Evolutionary conservation across 1,140 invertebrate species (phyloP), one percentile per base, ranked within the genome.

Genomic region (Mactra quadrangularis): DNA sequence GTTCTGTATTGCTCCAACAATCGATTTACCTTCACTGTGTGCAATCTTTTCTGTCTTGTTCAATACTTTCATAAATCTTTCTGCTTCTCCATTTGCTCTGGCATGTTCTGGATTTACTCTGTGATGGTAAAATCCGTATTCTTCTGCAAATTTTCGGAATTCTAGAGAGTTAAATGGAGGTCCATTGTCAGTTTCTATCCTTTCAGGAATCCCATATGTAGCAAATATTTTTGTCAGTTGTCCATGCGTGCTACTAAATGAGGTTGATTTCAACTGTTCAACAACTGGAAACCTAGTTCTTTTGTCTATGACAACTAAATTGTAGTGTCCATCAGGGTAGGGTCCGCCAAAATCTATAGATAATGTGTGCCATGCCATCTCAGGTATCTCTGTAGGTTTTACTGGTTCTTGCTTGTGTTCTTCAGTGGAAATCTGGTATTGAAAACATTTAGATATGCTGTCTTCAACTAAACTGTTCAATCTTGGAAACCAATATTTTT

Each of bases 281-380:
- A 89, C 87, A 29, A 87, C 68, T 29, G 86, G 53, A 75, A 86
- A 90, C 38, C 85, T 50, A 25, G 87, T 89, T 27, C 87, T 89
- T 55, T 89, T 84, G 76, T 89, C 87, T 19, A 84, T 77, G 15
- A 91, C 31, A 31, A 90, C 90, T n/a, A 90, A 25, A 13, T 87
- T 68, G 57, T 90, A 87, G 27, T 89, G 45, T 29, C 84, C 85
- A 50, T 38, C 79, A 19, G 87, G 85, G 13, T 89, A 19, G 27
- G 88, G 86, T 41, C 89, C 90, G 29, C 75, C 74, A 75, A 90
- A 90, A 64, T 91, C 90, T 27, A 88, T 83, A 35, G 64, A 70
- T 15, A 90, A 22, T 17, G 50, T 47, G 27, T 72, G 7, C 82
- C 82, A 71, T 7, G 62, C 74, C n/a, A 33, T 9, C 22, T 38